Evolutionary conservation across 92 coral and sea anemone genomes (phyloP).

Genomic region (Epizoanthus stellaris): DNA sequence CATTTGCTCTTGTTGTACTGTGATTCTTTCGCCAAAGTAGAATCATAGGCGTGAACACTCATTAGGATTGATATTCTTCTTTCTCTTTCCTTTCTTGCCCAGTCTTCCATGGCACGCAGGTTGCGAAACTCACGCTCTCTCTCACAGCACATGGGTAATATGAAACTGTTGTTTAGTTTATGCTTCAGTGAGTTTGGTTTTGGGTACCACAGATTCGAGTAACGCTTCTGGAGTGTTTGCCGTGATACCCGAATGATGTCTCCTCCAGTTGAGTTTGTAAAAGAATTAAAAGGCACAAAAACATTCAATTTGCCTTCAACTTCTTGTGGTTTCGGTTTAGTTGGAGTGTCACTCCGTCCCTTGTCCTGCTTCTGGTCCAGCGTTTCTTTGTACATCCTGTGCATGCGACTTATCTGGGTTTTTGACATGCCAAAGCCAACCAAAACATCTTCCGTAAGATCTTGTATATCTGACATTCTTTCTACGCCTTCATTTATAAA

Average conservation of each 20-base stretch:
- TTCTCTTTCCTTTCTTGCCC: background rate
- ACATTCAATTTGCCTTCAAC: conserved; percentile 24
- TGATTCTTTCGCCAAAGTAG: background rate
- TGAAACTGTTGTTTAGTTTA: too few relatives aligned
- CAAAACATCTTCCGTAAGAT: conserved; percentile 10
- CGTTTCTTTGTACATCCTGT: background rate
- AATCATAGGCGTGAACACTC: background rate
- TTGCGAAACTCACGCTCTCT: conserved; percentile 3
- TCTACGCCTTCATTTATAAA: background rate
- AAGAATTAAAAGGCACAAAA: conserved; percentile 15
- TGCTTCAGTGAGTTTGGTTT: background rate
- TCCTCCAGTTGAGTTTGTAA: conserved; percentile 19
- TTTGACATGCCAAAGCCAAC: conserved; percentile 15
- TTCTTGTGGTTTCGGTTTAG: conserved; percentile 15
- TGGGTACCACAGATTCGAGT: conserved; percentile 13
- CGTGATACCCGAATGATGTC: conserved; percentile 2
- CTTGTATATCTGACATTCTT: background rate
- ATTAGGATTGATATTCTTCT: background rate
- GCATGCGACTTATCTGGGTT: conserved; percentile 7
- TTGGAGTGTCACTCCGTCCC: background rate
- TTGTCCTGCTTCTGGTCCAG: background rate
- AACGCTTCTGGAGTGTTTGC: conserved; percentile 17
- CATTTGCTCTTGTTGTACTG: background rate
- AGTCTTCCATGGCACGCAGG: conserved; percentile 4
- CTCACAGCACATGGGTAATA: background rate